These are phyloP conservation scores for Megaleporinus macrocephalus DNA, from an alignment of 2,113 vertebrate species.

Conservation along the genomic window DNA sequence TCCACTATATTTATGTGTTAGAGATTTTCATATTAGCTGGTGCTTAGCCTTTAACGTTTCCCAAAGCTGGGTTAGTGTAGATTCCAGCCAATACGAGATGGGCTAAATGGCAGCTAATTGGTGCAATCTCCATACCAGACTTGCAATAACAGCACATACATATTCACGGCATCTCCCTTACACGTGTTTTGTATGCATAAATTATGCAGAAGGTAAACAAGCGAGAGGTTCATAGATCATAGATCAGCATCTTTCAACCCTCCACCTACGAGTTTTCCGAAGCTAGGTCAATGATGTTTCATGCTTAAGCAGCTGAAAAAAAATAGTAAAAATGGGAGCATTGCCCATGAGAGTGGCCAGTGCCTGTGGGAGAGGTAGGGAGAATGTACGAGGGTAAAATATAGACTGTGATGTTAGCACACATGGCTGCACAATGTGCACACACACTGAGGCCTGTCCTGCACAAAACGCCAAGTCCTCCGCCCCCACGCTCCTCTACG, in stretches of 20 bases:
- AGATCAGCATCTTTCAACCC: conserved; percentile 17
- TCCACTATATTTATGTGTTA: too few relatives aligned
- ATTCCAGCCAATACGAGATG: neutral
- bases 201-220: neutral
- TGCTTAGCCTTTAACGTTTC: neutral
- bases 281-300: conserved; percentile 51
- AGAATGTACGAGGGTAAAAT: conserved; percentile 50
- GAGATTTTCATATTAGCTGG: too few relatives aligned
- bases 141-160: too few relatives aligned
- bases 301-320: conserved; percentile 34
- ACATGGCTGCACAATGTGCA: conserved; percentile 61
- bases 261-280: conserved; percentile 18
- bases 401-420: conserved; percentile 46
- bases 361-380: conserved; percentile 50
- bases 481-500: conserved; percentile 44
- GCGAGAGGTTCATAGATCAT: neutral
- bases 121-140: too few relatives aligned
- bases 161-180: too few relatives aligned
- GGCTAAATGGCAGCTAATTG: neutral
- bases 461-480: conserved; percentile 52
- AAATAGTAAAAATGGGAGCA: conserved; percentile 36
- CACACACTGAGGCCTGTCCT: conserved; percentile 55
- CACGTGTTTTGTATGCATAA: too few relatives aligned
- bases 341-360: conserved; percentile 46
- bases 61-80: neutral